Base-by-base conservation (phyloP, 2,113 vertebrate species). In the Chaetops frenatus region DNA sequence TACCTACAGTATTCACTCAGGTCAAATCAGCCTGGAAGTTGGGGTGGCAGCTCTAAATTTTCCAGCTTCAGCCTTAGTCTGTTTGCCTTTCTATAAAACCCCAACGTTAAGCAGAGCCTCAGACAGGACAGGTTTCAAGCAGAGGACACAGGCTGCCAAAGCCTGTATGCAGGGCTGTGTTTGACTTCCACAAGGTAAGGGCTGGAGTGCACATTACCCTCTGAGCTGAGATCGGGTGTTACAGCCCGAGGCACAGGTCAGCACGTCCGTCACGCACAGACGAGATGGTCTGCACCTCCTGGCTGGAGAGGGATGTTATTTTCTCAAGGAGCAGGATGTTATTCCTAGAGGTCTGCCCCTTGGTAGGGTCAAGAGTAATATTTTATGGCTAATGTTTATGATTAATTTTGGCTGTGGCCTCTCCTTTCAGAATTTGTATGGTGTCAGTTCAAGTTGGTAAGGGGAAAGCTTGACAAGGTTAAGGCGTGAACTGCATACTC, bases 291-390 rank as follows among this genome's bases (percentile, higher is more conserved):
- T 95, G 92, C 94, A 94, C 88, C 88, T 96, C 96, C 92, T 36
- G 1, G 88, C 15, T 96, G 96, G 96, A 94, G 84, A 94, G 88
- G 84, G 90, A 94, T 96, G 95, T 97, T 97, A 96, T 97, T 97
- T 97, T 97, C 88, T 97, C 94, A 97, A 96, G 95, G 92, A 96
- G 94, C 96, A 97, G 97, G 96, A 97, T 97, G 97, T 97, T 97
- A 96, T 97, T 97, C 86, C 97, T 97, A 97, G 95, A 97, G 93
- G 95, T 97, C 96, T 97, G 95, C 92, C 94, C 95, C 95, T 95
- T 92, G 54, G 79, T 95, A 81, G 81, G 96, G 96, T 97, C 97
- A 97, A 92, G 84, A 94, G 88, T 92, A 96, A 92, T 96, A 97
- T 95, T 97, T 97, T 97, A 94, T 95, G 95, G 94, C 88, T 96